A percentile compares a stretch with the other conserved stretches of the same genome.
phyloP scores from a whole-genome alignment of 2,113 vertebrate genomes.

The Chamaea fasciata region DNA sequence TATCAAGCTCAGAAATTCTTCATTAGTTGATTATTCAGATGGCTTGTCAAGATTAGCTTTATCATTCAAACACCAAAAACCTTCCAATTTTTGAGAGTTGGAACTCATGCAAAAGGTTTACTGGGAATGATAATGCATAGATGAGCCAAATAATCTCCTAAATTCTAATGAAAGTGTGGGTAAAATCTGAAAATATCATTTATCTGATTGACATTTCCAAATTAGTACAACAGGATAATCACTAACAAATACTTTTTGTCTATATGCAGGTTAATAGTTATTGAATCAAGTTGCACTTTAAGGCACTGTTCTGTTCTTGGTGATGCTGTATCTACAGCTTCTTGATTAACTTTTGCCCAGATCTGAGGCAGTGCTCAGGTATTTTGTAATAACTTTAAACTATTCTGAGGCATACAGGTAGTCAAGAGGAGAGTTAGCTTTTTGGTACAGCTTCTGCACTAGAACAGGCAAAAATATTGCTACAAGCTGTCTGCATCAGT shows the following conservation, averaged over 20 bases:
- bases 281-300: not conserved
- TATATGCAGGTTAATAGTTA: not conserved
- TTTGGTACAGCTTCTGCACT: not conserved
- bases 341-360: not conserved
- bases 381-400: not conserved
- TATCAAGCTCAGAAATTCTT: constrained; percentile 42
- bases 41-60: constrained; percentile 26
- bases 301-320: not conserved
- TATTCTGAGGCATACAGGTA: not conserved
- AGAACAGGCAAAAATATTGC: not conserved
- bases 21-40: constrained; percentile 36
- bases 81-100: not conserved
- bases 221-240: not conserved
- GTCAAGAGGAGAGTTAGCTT: not conserved
- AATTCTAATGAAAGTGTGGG: not conserved
- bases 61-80: not conserved
- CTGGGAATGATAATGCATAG: not conserved
- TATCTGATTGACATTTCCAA: not conserved
- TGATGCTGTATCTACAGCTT: not conserved
- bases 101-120: not conserved
- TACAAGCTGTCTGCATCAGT: not conserved
- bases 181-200: not conserved
- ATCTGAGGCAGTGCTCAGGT: not conserved
- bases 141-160: not conserved
- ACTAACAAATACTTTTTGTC: not conserved